Evolutionary conservation across 64 coral and sea anemone species (phyloP).

Genomic region (Orbicella faveolata): DNA sequence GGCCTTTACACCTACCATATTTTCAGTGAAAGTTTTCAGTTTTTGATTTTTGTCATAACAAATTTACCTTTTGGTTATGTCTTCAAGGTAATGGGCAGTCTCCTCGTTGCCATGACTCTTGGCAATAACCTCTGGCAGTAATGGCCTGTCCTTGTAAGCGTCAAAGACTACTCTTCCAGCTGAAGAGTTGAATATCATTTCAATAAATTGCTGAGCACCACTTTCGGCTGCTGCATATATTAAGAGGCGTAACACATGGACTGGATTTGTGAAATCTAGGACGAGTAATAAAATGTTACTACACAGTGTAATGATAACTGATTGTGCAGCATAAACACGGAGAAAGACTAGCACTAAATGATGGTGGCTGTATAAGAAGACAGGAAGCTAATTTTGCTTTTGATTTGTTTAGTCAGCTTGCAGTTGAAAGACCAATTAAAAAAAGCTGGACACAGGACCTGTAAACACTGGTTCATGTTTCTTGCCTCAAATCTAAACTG

Average conservation of each 20-base stretch:
- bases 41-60: not conserved
- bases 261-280: not conserved
- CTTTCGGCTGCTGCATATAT: not conserved
- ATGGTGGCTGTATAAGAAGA: too few species aligned
- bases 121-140: not conserved
- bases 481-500: too few species aligned
- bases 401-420: too few species aligned
- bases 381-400: too few species aligned
- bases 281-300: not conserved
- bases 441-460: too few species aligned
- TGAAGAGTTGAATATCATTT: not conserved
- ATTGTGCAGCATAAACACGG: too few species aligned
- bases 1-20: too few species aligned
- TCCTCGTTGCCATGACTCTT: not conserved
- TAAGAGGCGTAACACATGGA: not conserved
- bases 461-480: too few species aligned
- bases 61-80: not conserved
- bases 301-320: too few species aligned
- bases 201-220: not conserved
- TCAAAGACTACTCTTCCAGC: not conserved
- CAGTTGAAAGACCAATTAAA: too few species aligned
- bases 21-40: too few species aligned
- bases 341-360: too few species aligned
- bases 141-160: not conserved
- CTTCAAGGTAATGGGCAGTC: slow-evolving; percentile 9